A percentile compares a stretch with the other conserved stretches of the same genome.
Conservation (phyloP, 2,888 invertebrate species). For the Eupsilia transversa region DNA sequence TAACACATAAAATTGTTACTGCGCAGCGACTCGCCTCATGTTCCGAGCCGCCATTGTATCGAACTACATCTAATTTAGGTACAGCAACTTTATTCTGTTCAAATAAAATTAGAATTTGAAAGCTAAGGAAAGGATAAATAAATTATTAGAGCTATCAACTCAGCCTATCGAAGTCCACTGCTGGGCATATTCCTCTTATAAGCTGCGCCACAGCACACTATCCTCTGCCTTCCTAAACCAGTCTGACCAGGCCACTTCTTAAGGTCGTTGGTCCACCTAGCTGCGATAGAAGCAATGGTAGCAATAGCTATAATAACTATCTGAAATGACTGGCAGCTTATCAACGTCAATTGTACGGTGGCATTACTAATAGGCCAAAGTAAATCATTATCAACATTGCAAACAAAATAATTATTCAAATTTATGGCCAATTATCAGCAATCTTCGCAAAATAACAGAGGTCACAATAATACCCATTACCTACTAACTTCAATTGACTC, state of each 20-base stretch:
- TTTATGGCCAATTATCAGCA: slow-evolving; percentile 20
- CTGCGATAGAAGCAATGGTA: not conserved
- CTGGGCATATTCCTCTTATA: too few species aligned
- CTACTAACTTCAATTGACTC: not conserved
- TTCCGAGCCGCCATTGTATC: too few species aligned
- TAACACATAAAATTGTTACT: too few species aligned
- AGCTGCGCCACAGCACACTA: not conserved
- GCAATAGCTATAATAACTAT: not conserved
- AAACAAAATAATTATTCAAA: slow-evolving; percentile 12
- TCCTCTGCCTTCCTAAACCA: not conserved
- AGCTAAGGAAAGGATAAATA: not conserved
- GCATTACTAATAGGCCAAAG: not conserved
- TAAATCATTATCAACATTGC: not conserved
- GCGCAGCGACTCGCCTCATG: too few species aligned
- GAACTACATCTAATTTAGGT: not conserved
- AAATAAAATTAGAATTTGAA: not conserved
- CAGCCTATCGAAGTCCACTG: not conserved
- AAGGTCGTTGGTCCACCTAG: not conserved
- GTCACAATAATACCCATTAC: slow-evolving; percentile 26
- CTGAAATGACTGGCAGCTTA: not conserved
- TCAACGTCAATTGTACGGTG: not conserved
- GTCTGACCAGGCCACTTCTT: not conserved
- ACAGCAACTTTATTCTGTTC: not conserved
- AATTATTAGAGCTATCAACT: not conserved
- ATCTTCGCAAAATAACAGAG: slow-evolving; percentile 24